phyloP scores from a whole-genome alignment of 2,888 invertebrate species.

The Tetranychus truncatus region DNA sequence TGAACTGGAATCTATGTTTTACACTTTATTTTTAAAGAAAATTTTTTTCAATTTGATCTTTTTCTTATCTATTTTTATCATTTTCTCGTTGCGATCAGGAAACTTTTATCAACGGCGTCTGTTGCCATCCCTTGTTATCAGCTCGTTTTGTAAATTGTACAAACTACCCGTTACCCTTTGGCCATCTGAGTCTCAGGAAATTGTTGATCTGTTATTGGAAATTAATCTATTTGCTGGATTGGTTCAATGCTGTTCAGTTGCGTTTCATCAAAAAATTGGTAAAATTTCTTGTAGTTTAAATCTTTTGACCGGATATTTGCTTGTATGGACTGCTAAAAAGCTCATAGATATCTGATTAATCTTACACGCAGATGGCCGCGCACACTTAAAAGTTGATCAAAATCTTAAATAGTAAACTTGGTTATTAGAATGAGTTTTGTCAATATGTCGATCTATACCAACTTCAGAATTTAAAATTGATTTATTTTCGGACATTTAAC shows the following conservation, averaged over 20 bases:
- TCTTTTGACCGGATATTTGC: neutral
- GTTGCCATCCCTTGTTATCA: slow-evolving; percentile 16
- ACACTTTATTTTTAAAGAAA: slow-evolving; percentile 12
- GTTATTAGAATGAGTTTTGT: no score
- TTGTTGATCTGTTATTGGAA: slow-evolving; percentile 18
- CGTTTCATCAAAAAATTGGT: neutral
- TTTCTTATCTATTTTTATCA: slow-evolving; percentile 6
- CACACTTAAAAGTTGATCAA: no score
- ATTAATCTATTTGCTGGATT: slow-evolving; percentile 9
- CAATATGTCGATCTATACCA: no score
- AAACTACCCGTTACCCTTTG: slow-evolving; percentile 18
- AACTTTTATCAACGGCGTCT: neutral
- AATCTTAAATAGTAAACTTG: no score
- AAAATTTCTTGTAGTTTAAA: neutral
- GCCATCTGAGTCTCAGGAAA: slow-evolving; percentile 13
- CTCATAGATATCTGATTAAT: neutral
- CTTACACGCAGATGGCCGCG: no score
- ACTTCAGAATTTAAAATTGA: no score
- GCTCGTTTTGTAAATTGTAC: slow-evolving; percentile 21
- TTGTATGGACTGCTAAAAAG: neutral
- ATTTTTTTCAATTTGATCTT: slow-evolving; percentile 16
- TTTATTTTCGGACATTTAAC: no score
- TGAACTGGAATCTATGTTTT: slow-evolving; percentile 20
- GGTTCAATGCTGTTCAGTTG: slow-evolving; percentile 14
- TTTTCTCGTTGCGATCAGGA: neutral